phyloP scores from a whole-genome alignment of 2,888 invertebrate species.

The Ophion ventricosus region DNA sequence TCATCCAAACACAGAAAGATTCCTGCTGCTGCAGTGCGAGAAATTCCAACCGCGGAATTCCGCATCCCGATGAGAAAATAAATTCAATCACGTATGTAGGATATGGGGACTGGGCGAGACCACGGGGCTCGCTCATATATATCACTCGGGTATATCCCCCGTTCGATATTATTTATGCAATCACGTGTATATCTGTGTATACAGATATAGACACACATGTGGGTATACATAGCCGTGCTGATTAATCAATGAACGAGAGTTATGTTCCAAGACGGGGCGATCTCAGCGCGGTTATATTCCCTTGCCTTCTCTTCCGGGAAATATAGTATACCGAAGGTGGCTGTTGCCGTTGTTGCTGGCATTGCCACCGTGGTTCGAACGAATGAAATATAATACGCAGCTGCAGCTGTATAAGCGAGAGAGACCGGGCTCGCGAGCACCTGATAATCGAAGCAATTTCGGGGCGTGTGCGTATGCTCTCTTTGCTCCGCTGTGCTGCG shows the following conservation, averaged over 20 bases:
- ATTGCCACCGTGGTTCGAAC: conserved; percentile 44
- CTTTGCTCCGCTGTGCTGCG: conserved; percentile 2
- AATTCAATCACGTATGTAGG: conserved; percentile 14
- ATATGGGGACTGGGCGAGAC: not conserved
- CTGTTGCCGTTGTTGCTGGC: conserved; percentile 20
- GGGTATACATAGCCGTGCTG: conserved; percentile 29
- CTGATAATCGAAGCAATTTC: conserved; percentile 67
- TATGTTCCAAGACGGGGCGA: conserved; percentile 41
- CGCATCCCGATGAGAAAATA: conserved; percentile 14
- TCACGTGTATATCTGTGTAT: conserved; percentile 17
- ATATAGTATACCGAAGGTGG: conserved; percentile 17
- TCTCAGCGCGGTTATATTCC: conserved; percentile 40
- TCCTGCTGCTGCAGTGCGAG: conserved; percentile 5
- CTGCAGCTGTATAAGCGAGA: conserved; percentile 53
- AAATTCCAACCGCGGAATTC: conserved; percentile 25
- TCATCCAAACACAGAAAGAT: conserved; percentile 1
- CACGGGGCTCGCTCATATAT: conserved; percentile 2
- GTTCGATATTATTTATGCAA: conserved; percentile 44
- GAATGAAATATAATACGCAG: conserved; percentile 65
- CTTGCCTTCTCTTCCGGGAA: conserved; percentile 52
- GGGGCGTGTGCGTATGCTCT: conserved; percentile 58
- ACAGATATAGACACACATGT: not conserved
- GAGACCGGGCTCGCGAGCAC: conserved; percentile 53
- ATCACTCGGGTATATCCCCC: conserved; percentile 8
- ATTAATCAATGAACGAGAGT: conserved; percentile 60